Evolutionary conservation across 2,888 invertebrate genomes (phyloP).

Genomic region (Spodoptera picta): DNA sequence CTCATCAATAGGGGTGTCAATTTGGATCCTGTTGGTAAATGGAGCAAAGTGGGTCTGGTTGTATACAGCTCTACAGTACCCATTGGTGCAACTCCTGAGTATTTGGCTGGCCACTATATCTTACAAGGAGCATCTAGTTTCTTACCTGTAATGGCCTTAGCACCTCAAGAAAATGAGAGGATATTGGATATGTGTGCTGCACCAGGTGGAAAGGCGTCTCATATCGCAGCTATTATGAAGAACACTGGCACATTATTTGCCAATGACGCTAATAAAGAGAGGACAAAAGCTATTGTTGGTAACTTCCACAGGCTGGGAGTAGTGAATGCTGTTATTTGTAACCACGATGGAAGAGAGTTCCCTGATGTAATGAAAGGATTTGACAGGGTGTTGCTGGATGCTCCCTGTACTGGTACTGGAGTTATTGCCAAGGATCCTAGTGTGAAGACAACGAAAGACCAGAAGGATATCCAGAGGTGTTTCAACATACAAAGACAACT

Average conservation of each 20-base stretch:
- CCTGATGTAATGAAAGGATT: constrained; percentile 96
- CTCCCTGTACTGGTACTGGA: constrained; percentile 99
- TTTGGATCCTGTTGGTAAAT: constrained; percentile 98
- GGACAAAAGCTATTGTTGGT: constrained; percentile 97
- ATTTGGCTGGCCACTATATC: constrained; percentile 99
- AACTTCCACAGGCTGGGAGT: constrained; percentile 99
- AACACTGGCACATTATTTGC: constrained; percentile 98
- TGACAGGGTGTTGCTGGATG: constrained; percentile 98
- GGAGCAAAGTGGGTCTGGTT: constrained; percentile 99
- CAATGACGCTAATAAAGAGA: constrained; percentile 97
- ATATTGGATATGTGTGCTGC: constrained; percentile 99
- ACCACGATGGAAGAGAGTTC: constrained; percentile 96
- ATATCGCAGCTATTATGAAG: constrained; percentile 99
- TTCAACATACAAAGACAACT: constrained; percentile 97
- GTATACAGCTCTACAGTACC: constrained; percentile 98
- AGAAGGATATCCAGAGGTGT: constrained; percentile 96
- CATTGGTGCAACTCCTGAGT: constrained; percentile 99
- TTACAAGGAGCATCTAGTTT: constrained; percentile 98
- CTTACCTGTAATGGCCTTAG: constrained; percentile 98
- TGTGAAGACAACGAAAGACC: constrained; percentile 97
- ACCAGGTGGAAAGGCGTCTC: constrained; percentile 99
- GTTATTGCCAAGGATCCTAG: constrained; percentile 99
- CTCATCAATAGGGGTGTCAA: constrained; percentile 99
- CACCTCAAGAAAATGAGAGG: constrained; percentile 98
- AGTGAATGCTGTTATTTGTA: constrained; percentile 96